phyloP scores from a whole-genome alignment of 2,797 vertebrate species.

The Kryptopterus vitreolus region DNA sequence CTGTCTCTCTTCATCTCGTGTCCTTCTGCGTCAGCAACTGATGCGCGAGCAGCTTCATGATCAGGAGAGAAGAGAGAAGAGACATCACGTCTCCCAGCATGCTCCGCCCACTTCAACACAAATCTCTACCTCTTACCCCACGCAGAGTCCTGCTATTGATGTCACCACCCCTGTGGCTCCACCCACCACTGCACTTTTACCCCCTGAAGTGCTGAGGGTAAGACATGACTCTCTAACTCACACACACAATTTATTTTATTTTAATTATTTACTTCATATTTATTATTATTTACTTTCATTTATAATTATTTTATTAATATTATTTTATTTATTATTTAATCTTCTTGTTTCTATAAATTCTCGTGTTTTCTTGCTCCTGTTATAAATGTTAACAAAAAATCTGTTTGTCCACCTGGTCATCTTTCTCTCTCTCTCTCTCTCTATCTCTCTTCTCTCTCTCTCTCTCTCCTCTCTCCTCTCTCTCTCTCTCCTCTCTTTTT shows the following conservation, averaged over 20 bases:
- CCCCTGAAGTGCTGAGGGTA: slow-evolving; percentile 98
- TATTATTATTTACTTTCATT: too few species aligned
- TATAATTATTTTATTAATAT: too few species aligned
- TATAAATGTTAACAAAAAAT: too few species aligned
- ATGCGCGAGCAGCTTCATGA: slow-evolving; percentile 99
- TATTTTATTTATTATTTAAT: too few species aligned
- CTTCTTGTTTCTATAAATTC: too few species aligned
- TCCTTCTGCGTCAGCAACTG: slow-evolving; percentile 97
- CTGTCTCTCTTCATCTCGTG: slow-evolving; percentile 87
- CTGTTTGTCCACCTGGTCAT: too few species aligned
- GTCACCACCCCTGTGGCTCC: slow-evolving; percentile 81
- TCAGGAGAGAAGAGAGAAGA: slow-evolving; percentile 93
- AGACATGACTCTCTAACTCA: not conserved
- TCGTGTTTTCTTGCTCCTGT: too few species aligned
- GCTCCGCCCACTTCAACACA: slow-evolving; percentile 74
- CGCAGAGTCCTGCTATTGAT: slow-evolving; percentile 93
- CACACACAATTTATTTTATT: not conserved
- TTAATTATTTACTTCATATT: too few species aligned
- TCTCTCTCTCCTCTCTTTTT: too few species aligned
- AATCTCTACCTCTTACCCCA: slow-evolving; percentile 39
- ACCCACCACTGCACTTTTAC: slow-evolving; percentile 85
- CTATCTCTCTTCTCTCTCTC: not conserved
- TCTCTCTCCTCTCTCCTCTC: not conserved
- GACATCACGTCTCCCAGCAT: slow-evolving; percentile 85
- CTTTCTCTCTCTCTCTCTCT: too few species aligned